Percentiles rank a stretch among this genome's conserved stretches.
Evolutionary conservation across 2,113 vertebrate species (phyloP).

Genomic region (Esox niger): DNA sequence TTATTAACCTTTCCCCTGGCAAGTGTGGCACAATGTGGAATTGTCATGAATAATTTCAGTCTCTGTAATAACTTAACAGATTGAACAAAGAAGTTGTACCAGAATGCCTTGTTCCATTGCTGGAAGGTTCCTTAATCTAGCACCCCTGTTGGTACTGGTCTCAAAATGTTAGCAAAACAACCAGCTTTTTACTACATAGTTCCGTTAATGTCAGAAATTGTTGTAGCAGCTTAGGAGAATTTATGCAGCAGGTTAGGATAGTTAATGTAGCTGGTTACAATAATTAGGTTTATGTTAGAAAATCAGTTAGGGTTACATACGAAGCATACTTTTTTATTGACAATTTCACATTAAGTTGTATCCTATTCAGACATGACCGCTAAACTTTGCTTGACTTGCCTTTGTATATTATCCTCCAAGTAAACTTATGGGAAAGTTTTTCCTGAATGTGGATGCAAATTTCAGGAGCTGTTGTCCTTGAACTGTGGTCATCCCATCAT

Average conservation of each 20-base stretch:
- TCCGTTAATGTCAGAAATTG: too few species aligned
- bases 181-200: too few species aligned
- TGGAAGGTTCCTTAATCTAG: too few species aligned
- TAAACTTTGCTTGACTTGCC: conserved; percentile 15
- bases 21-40: neutral
- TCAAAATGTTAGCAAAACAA: too few species aligned
- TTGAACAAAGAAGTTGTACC: neutral
- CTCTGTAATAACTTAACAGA: neutral
- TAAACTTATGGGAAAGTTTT: conserved; percentile 9
- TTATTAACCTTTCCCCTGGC: conserved; percentile 12
- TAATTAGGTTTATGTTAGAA: neutral
- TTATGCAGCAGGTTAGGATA: too few species aligned
- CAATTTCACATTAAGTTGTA: too few species aligned
- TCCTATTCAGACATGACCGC: neutral
- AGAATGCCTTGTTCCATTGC: conserved; percentile 8
- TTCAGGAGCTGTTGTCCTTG: conserved; percentile 2
- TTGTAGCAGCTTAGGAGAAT: too few species aligned
- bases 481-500: conserved; percentile 16
- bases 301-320: conserved; percentile 10
- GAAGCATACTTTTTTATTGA: too few species aligned
- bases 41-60: neutral
- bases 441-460: conserved; percentile 1
- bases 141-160: too few species aligned
- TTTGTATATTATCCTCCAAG: conserved; percentile 20
- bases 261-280: too few species aligned